Conservation (phyloP, 2,888 invertebrate genomes). For the Scaeva pyrastri region DNA sequence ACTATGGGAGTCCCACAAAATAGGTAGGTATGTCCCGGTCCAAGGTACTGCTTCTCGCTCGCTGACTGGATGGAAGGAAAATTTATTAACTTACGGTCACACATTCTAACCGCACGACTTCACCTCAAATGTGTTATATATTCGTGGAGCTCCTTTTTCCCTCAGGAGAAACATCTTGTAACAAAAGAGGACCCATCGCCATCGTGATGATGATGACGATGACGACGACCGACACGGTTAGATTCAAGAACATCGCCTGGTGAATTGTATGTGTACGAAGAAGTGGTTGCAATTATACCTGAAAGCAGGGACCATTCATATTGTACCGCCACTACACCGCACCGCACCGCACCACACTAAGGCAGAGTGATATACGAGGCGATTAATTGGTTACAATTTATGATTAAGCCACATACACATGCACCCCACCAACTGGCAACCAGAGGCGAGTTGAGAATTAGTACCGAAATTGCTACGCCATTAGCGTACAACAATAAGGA, state of each 20-base stretch:
- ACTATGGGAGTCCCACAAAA: background rate
- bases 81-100: slow-evolving; percentile 72
- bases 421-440: background rate
- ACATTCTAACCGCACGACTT: slow-evolving; percentile 70
- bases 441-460: slow-evolving; percentile 19
- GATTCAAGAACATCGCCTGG: background rate
- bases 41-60: no score
- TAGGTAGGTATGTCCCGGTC: background rate
- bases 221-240: no score
- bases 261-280: background rate
- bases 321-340: slow-evolving; percentile 16
- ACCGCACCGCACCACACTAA: background rate
- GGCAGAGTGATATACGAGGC: slow-evolving; percentile 60
- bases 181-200: background rate
- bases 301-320: slow-evolving; percentile 33
- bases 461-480: slow-evolving; percentile 14
- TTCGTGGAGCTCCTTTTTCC: slow-evolving; percentile 13
- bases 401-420: slow-evolving; percentile 35
- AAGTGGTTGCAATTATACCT: slow-evolving; percentile 60
- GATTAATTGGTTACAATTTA: slow-evolving; percentile 73
- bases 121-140: slow-evolving; percentile 56
- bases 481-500: slow-evolving; percentile 48
- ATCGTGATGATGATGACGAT: background rate
- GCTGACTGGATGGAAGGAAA: slow-evolving; percentile 35
- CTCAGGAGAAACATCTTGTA: slow-evolving; percentile 20